Conservation (phyloP, 1,140 invertebrate species). For the Ostrea edulis region DNA sequence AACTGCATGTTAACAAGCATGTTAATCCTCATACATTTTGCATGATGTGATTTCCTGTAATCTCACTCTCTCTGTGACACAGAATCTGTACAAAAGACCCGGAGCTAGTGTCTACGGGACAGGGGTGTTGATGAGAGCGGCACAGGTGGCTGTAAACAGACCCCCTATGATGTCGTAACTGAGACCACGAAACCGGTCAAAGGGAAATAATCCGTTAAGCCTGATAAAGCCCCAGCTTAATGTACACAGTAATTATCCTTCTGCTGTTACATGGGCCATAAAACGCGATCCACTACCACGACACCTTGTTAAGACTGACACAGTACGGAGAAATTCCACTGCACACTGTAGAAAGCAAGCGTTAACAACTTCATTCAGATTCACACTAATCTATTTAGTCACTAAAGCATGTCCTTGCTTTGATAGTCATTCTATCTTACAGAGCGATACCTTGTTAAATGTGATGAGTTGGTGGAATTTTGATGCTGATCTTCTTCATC, state of each 20-base stretch:
- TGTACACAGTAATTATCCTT: background rate
- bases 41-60: background rate
- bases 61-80: background rate
- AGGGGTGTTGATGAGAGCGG: background rate
- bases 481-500: no score
- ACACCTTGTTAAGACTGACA: background rate
- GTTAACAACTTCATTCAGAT: background rate
- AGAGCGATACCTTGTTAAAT: background rate
- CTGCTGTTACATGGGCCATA: background rate
- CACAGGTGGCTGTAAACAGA: constrained; percentile 11
- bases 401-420: background rate
- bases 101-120: background rate
- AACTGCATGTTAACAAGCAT: constrained; percentile 34
- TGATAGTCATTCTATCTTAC: background rate
- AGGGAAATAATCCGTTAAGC: constrained; percentile 11
- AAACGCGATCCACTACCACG: constrained; percentile 12
- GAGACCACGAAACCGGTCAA: background rate
- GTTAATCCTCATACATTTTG: constrained; percentile 1
- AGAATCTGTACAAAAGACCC: background rate
- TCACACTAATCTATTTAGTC: background rate
- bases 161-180: constrained; percentile 22
- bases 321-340: background rate
- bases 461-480: background rate
- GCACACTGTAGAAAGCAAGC: background rate
- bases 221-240: constrained; percentile 1